Conservation (phyloP, 2,797 vertebrate genomes). For the Coluber constrictor region DNA sequence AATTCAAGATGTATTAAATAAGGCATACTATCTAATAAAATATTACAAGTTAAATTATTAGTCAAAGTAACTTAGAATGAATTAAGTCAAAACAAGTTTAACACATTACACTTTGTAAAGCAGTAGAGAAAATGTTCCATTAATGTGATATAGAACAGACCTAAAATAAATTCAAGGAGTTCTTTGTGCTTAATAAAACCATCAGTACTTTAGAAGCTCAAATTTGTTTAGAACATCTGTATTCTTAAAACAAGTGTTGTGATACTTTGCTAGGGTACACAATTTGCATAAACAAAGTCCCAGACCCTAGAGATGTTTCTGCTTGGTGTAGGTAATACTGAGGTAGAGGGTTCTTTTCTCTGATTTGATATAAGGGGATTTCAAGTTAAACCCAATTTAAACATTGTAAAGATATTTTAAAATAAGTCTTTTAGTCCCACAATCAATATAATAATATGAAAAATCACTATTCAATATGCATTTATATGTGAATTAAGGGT, state of each 20-base stretch:
- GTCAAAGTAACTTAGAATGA: background rate
- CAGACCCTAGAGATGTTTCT: background rate
- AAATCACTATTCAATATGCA: background rate
- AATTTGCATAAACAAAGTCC: background rate
- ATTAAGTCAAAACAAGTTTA: background rate
- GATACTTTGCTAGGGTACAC: background rate
- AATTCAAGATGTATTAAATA: background rate
- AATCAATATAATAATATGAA: background rate
- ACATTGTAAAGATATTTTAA: background rate
- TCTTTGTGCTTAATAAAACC: constrained; percentile 26
- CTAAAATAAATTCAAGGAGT: constrained; percentile 49
- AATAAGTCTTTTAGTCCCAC: background rate
- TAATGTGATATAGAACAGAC: constrained; percentile 16
- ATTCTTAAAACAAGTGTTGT: background rate
- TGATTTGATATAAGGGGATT: background rate
- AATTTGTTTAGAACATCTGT: accelerated
- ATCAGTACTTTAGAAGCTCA: accelerated
- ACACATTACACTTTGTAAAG: background rate
- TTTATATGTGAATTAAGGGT: background rate
- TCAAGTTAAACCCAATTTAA: background rate
- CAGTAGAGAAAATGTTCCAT: constrained; percentile 28
- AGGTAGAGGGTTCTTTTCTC: background rate
- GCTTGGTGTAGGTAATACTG: background rate
- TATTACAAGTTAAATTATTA: background rate
- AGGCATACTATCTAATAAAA: background rate